Percentiles rank a stretch among this genome's conserved stretches.
Conservation (phyloP, 2,113 vertebrate genomes). For the Scolopax mira region DNA sequence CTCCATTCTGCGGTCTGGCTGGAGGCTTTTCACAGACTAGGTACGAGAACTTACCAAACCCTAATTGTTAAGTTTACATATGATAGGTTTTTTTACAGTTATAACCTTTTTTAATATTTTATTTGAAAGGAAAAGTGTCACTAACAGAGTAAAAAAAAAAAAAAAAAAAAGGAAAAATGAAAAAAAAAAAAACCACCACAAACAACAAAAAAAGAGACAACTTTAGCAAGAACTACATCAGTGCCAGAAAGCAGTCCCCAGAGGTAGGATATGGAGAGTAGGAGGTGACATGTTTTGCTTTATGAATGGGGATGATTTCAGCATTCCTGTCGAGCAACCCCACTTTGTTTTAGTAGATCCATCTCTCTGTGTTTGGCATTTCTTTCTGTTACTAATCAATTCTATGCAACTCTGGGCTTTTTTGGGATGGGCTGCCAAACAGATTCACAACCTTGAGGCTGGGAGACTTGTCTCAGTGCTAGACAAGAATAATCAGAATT, state of each 20-base stretch:
- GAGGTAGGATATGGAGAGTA: constrained; percentile 55
- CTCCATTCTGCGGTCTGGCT: constrained; percentile 74
- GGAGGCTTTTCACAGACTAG: constrained; percentile 72
- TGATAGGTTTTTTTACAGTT: constrained; percentile 71
- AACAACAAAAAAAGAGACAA: constrained; percentile 9
- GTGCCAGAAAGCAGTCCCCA: constrained; percentile 66
- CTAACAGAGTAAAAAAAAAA: constrained; percentile 17
- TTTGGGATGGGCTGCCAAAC: constrained; percentile 71
- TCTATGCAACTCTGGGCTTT: constrained; percentile 78
- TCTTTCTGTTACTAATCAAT: constrained; percentile 72
- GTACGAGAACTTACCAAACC: constrained; percentile 77
- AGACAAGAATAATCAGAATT: constrained; percentile 45
- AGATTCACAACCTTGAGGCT: constrained; percentile 11
- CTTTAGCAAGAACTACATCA: constrained; percentile 52
- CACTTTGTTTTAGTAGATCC: constrained; percentile 45
- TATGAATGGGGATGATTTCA: constrained; percentile 63
- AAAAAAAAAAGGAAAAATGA: background rate
- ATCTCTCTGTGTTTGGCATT: constrained; percentile 59
- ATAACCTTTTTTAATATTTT: constrained; percentile 72
- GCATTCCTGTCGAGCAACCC: constrained; percentile 53
- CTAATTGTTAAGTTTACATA: constrained; percentile 67
- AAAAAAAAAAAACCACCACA: background rate
- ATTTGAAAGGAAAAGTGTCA: constrained; percentile 63
- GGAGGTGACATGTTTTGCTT: constrained; percentile 66
- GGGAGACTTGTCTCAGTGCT: constrained; percentile 15